Base-by-base conservation (phyloP, 2,888 invertebrate species). In the Galerucella pusilla region DNA sequence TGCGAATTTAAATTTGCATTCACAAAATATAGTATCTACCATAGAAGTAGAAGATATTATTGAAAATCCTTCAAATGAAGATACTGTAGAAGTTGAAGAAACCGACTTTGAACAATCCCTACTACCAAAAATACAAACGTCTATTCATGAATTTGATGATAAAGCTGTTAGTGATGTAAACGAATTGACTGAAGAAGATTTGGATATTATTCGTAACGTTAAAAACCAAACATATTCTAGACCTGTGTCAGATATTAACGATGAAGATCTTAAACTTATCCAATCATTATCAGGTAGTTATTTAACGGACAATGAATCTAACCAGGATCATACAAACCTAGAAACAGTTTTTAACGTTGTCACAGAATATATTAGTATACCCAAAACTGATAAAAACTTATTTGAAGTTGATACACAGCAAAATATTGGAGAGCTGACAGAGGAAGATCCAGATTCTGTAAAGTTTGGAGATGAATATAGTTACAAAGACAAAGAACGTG, bases 181-280 rank as follows among this genome's bases (percentile, higher is more conserved):
- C 3, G 12, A 11, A 16, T 68, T 80, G 20, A 80, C 80, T 10
- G 57, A 71, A 10, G 80, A 81, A 63, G 81, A 81, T 73, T 64
- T 76, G 52, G 63, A 73, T 12, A 68, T 81, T 14, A 54, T 81
- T 52, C 74, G 65, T 20, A 42, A 46, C 28, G 71, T 70, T 3
- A 74, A 77, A 59, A 68, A 69, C 42, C 71, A 73, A 25, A 75
- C 76, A 66, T 73, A 61, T 57, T 75, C 80, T 2, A 78, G 82
- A 66, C 81, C 84, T 7, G 78, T 83, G 65, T 85, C 86, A 0
- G 84, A 83, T 28, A 76, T 86, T 11, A 84, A 84, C 74, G 81
- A 81, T n/a, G 77, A 81, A 25, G 85, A 86, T 79, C 75, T 85
- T 20, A 72, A 75, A 4, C 64, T 84, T 9, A 83, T 85, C 54